These are phyloP conservation scores for Salvator merianae DNA, from an alignment of 2,113 vertebrate genomes.

Conservation along the genomic window DNA sequence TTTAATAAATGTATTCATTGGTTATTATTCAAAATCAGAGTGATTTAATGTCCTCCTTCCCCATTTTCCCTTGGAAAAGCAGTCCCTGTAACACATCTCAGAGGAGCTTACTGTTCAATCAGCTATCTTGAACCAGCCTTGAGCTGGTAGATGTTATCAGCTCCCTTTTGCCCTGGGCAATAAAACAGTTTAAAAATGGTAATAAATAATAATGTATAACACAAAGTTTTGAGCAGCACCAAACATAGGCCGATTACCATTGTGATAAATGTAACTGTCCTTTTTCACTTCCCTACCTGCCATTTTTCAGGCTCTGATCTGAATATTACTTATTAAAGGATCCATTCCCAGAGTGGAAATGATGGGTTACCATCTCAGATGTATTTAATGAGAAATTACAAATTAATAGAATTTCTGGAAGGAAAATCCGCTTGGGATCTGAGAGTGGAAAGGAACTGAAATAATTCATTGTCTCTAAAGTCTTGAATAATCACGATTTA, in stretches of 20 bases:
- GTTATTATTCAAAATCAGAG: too few relatives aligned
- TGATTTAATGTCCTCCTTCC: too few relatives aligned
- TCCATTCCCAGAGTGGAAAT: constrained; percentile 59
- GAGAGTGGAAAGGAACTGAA: constrained; percentile 56
- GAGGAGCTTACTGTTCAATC: too few relatives aligned
- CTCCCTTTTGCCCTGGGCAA: not conserved
- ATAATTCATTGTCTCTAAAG: constrained; percentile 53
- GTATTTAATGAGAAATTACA: constrained; percentile 72
- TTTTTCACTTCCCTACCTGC: constrained; percentile 9
- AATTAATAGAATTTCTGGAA: constrained; percentile 62
- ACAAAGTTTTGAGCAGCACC: constrained; percentile 31
- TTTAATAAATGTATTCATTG: too few relatives aligned
- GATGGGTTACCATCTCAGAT: constrained; percentile 51
- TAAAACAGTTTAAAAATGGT: not conserved
- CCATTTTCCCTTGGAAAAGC: too few relatives aligned
- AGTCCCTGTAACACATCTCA: too few relatives aligned
- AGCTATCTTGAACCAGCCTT: too few relatives aligned
- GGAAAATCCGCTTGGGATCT: constrained; percentile 55
- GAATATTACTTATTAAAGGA: constrained; percentile 54
- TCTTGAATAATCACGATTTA: constrained; percentile 65
- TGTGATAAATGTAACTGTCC: constrained; percentile 33
- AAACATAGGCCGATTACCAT: constrained; percentile 32
- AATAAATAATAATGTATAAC: constrained; percentile 15
- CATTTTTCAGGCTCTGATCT: constrained; percentile 42
- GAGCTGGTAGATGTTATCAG: not conserved